Evolutionary conservation across 1,140 invertebrate genomes (phyloP).

Genomic region (Tribolium madens): DNA sequence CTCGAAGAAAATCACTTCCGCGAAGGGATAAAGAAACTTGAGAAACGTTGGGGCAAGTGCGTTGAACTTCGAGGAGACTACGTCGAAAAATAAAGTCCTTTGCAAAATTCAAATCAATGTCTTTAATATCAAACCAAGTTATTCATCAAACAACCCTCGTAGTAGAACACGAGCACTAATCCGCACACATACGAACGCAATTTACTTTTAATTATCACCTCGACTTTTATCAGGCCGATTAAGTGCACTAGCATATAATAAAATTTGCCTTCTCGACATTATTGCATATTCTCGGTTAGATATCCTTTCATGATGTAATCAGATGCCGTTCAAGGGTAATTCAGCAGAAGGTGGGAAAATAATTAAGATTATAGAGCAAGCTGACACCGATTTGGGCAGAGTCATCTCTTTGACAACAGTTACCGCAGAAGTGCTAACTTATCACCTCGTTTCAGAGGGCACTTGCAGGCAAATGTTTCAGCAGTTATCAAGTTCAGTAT

Average conservation of each 20-base stretch:
- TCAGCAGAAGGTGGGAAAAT: slow-evolving; percentile 29
- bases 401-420: slow-evolving; percentile 3
- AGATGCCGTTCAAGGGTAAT: slow-evolving; percentile 32
- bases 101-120: too few species aligned
- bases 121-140: too few species aligned
- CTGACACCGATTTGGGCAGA: not conserved
- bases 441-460: not conserved
- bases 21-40: too few species aligned
- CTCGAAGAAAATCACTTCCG: too few species aligned
- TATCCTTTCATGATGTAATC: slow-evolving; percentile 22
- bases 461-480: not conserved
- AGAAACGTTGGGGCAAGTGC: too few species aligned
- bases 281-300: slow-evolving; percentile 12
- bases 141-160: too few species aligned
- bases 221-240: slow-evolving; percentile 25
- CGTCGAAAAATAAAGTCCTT: too few species aligned
- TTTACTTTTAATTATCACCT: slow-evolving; percentile 30
- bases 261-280: slow-evolving; percentile 22
- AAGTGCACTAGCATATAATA: slow-evolving; percentile 14
- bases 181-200: slow-evolving; percentile 12
- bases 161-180: slow-evolving; percentile 10
- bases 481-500: not conserved
- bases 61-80: too few species aligned
- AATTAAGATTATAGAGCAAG: slow-evolving; percentile 30
- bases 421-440: slow-evolving; percentile 2